Evolutionary conservation across 2,797 vertebrate genomes (phyloP).

Genomic region (Lophius americanus): DNA sequence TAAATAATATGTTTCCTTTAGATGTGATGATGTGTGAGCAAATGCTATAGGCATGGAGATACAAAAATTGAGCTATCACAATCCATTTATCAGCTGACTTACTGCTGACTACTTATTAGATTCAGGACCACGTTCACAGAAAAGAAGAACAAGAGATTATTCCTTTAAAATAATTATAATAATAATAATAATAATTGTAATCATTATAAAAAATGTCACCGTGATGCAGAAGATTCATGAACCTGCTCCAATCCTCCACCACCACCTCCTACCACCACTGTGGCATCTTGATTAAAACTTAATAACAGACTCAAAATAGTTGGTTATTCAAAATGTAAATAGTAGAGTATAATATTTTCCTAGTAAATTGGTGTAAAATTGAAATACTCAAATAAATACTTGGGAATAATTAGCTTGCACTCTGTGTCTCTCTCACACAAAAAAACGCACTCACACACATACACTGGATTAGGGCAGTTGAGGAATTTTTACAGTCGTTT

Average conservation of each 20-base stretch:
- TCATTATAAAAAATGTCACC: not conserved
- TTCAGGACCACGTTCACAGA: too few relatives aligned
- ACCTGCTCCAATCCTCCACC: too few relatives aligned
- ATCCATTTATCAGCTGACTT: too few relatives aligned
- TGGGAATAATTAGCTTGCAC: not conserved
- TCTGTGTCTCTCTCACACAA: not conserved
- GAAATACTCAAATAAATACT: not conserved
- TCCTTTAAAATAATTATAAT: too few relatives aligned
- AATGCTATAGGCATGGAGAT: not conserved
- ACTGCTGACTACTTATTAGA: too few relatives aligned
- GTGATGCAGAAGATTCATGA: not conserved
- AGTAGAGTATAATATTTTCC: too few relatives aligned
- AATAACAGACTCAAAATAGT: not conserved
- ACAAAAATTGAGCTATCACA: too few relatives aligned
- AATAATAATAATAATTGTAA: too few relatives aligned
- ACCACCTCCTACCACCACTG: too few relatives aligned
- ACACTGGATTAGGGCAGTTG: not conserved
- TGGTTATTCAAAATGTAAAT: too few relatives aligned
- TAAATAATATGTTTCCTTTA: not conserved
- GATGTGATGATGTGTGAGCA: not conserved
- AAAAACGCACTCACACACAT: slow-evolving; percentile 1
- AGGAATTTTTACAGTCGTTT: slow-evolving; percentile 40
- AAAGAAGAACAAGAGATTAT: too few relatives aligned
- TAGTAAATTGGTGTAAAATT: not conserved
- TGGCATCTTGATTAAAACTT: too few relatives aligned